Evolutionary conservation across 2,113 vertebrate species (phyloP).

Genomic region (Microcebus griseorufus): DNA sequence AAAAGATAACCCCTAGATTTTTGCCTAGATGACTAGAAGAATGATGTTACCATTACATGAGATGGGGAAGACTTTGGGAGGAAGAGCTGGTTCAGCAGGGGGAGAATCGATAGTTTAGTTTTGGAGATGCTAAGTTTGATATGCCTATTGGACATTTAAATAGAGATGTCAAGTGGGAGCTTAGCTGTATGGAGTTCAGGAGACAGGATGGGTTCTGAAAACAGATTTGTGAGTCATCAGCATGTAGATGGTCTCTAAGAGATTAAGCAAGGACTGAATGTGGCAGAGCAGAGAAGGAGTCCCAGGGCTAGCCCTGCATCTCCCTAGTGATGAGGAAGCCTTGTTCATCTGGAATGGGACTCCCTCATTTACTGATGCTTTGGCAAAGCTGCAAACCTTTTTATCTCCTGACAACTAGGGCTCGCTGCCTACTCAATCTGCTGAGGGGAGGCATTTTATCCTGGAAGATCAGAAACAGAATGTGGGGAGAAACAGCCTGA

Average conservation of each 20-base stretch:
- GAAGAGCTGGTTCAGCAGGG: neutral
- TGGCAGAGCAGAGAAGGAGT: neutral
- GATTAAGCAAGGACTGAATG: neutral
- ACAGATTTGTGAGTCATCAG: neutral
- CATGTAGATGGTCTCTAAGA: neutral
- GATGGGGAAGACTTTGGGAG: neutral
- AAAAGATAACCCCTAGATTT: neutral
- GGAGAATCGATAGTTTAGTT: neutral
- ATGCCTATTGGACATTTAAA: neutral
- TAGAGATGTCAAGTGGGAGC: neutral
- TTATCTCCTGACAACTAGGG: neutral
- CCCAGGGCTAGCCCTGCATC: neutral
- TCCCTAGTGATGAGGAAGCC: too few species aligned
- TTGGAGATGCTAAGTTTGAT: neutral
- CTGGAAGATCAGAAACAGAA: neutral
- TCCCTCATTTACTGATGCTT: neutral
- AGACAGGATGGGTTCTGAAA: neutral
- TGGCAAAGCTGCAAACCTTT: neutral
- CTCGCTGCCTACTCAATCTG: neutral
- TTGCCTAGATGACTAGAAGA: neutral
- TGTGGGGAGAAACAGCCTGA: neutral
- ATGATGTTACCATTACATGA: neutral
- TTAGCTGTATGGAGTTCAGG: neutral
- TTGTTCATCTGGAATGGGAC: fast-evolving
- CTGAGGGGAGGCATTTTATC: neutral